Evolutionary conservation across 2,888 invertebrate genomes (phyloP).

Genomic region (Sinopyrophorus schimmeli): DNA sequence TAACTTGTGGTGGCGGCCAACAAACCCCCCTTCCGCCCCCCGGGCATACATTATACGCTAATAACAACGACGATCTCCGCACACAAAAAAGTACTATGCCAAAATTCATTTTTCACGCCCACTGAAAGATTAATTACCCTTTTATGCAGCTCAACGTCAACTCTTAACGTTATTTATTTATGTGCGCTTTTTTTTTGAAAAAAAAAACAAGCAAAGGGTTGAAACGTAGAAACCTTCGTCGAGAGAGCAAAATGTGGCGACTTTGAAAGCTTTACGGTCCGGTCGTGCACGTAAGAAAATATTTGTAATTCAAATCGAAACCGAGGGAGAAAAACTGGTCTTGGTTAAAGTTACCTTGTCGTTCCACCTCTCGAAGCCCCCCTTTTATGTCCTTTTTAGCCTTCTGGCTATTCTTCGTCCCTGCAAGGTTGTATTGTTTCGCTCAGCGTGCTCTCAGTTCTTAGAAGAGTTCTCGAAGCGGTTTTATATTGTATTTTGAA

Average conservation of each 20-base stretch:
- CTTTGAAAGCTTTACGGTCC: slow-evolving; percentile 9
- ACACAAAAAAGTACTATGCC: slow-evolving; percentile 11
- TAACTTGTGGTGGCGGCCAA: slow-evolving; percentile 40
- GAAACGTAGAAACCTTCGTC: no score
- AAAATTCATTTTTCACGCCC: slow-evolving; percentile 17
- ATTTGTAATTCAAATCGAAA: slow-evolving; percentile 32
- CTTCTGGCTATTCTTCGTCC: slow-evolving; percentile 32
- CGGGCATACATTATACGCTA: slow-evolving; percentile 31
- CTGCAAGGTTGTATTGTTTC: slow-evolving; percentile 41
- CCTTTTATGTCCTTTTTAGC: slow-evolving; percentile 27
- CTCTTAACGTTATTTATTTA: slow-evolving; percentile 1
- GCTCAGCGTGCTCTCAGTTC: slow-evolving; percentile 36
- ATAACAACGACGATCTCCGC: slow-evolving; percentile 25
- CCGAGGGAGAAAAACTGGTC: slow-evolving; percentile 26
- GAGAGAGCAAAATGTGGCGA: slow-evolving; percentile 1
- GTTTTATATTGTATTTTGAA: slow-evolving; percentile 9
- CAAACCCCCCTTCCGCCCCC: slow-evolving; percentile 25
- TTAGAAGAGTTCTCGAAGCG: slow-evolving; percentile 24
- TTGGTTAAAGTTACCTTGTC: slow-evolving; percentile 19
- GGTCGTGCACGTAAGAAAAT: slow-evolving; percentile 22
- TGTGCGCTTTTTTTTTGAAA: background rate
- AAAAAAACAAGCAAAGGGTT: background rate
- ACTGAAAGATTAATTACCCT: slow-evolving; percentile 9
- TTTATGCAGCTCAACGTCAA: slow-evolving; percentile 4
- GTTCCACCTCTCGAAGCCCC: slow-evolving; percentile 26